Percentiles rank a stretch among this genome's conserved stretches.
phyloP scores from a whole-genome alignment of 2,113 vertebrate genomes.

The Caloenas nicobarica region DNA sequence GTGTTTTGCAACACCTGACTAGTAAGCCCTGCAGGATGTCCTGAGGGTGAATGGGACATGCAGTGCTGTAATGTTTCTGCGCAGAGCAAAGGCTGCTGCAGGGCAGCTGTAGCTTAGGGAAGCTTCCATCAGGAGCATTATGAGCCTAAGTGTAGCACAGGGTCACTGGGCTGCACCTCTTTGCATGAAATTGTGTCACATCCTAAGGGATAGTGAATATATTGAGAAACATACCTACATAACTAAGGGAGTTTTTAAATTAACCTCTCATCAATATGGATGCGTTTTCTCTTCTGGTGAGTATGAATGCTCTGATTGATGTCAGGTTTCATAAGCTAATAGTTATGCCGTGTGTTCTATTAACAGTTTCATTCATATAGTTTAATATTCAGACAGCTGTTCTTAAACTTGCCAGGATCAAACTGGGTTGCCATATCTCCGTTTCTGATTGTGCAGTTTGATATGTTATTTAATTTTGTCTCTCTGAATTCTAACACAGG shows the following conservation, averaged over 20 bases:
- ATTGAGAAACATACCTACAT: background rate
- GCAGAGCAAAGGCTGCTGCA: background rate
- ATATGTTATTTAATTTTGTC: background rate
- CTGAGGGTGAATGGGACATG: background rate
- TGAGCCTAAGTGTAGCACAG: background rate
- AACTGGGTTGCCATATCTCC: background rate
- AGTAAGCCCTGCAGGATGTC: background rate
- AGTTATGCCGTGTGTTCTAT: background rate
- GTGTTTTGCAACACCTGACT: background rate
- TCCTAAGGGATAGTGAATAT: background rate
- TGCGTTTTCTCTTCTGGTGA: background rate
- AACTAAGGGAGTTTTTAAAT: background rate
- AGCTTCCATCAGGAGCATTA: background rate
- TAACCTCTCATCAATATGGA: background rate
- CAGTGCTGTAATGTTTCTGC: background rate
- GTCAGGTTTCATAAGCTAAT: background rate
- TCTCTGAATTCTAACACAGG: conserved; percentile 70
- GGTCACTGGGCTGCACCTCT: background rate
- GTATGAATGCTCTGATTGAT: background rate
- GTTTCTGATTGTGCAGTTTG: background rate
- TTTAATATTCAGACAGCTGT: background rate
- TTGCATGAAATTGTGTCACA: background rate
- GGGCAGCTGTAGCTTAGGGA: background rate
- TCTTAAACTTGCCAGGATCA: background rate
- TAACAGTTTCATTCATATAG: background rate